Percentiles rank a stretch among this genome's conserved stretches.
phyloP scores from a whole-genome alignment of 2,888 invertebrate genomes.

The Limnephilus rhombicus region DNA sequence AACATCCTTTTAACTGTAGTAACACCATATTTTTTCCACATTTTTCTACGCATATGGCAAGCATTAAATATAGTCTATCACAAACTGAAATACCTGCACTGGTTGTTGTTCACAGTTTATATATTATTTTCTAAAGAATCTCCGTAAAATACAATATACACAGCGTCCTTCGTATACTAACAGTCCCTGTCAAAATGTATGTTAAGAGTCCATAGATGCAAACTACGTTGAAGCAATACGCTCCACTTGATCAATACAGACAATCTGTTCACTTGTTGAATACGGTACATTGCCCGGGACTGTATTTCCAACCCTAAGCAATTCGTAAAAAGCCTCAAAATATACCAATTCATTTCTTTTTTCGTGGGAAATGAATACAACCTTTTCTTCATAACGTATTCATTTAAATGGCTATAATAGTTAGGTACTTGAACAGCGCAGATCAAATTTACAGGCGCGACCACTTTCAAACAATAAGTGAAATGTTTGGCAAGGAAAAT shows the following conservation, averaged over 20 bases:
- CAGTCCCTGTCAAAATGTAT: background rate
- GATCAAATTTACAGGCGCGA: background rate
- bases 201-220: background rate
- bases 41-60: too few species aligned
- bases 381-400: background rate
- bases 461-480: background rate
- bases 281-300: slow-evolving; percentile 28
- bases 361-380: background rate
- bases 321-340: background rate
- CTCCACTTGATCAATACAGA: slow-evolving; percentile 61
- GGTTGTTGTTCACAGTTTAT: background rate
- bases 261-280: slow-evolving; percentile 64
- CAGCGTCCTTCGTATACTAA: background rate
- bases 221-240: background rate
- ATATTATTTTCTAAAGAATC: background rate
- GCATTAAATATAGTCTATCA: background rate
- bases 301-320: slow-evolving; percentile 13
- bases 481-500: background rate
- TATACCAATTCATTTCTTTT: background rate
- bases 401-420: background rate
- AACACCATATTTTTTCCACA: too few species aligned
- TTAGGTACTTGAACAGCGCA: background rate
- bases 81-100: background rate
- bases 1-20: background rate
- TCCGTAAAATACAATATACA: background rate